Percentiles rank a stretch among this genome's conserved stretches.
Conservation (phyloP, 2,888 invertebrate species). For the Amblyteles armatorius region DNA sequence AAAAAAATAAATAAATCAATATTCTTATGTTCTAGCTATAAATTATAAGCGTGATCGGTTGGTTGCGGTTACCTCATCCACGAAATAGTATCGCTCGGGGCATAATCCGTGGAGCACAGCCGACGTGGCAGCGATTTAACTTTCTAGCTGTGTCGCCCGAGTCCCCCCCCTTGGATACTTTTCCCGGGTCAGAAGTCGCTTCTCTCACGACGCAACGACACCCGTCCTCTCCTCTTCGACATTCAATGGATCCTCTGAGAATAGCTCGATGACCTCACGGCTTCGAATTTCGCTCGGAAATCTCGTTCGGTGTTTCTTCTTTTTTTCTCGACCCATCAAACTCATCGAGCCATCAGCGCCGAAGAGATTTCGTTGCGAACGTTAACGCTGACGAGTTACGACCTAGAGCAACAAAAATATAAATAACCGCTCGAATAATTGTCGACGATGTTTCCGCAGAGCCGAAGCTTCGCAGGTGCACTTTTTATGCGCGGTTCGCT, state of each 20-base stretch:
- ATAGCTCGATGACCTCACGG: constrained; percentile 36
- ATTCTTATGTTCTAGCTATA: constrained; percentile 44
- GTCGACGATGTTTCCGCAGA: background rate
- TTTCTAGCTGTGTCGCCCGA: constrained; percentile 65
- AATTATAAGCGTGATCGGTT: constrained; percentile 64
- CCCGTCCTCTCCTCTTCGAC: constrained; percentile 50
- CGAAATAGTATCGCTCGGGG: constrained; percentile 57
- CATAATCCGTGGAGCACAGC: constrained; percentile 29
- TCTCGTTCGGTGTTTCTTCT: background rate
- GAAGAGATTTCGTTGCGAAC: background rate
- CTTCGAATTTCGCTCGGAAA: constrained; percentile 38
- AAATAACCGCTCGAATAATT: background rate
- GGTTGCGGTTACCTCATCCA: constrained; percentile 62
- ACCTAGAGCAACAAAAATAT: background rate
- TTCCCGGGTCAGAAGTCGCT: constrained; percentile 69
- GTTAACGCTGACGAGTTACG: background rate
- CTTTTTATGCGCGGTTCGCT: too few relatives aligned
- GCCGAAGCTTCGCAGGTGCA: background rate
- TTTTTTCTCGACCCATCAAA: background rate
- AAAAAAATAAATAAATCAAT: constrained; percentile 44
- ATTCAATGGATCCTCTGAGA: constrained; percentile 60
- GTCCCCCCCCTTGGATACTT: constrained; percentile 54
- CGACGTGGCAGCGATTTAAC: constrained; percentile 63
- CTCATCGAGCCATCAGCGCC: background rate
- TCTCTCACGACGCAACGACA: constrained; percentile 60